These are phyloP conservation scores for Scaptomyza graminum DNA, from an alignment of 1,140 invertebrate genomes.

Conservation along the genomic window DNA sequence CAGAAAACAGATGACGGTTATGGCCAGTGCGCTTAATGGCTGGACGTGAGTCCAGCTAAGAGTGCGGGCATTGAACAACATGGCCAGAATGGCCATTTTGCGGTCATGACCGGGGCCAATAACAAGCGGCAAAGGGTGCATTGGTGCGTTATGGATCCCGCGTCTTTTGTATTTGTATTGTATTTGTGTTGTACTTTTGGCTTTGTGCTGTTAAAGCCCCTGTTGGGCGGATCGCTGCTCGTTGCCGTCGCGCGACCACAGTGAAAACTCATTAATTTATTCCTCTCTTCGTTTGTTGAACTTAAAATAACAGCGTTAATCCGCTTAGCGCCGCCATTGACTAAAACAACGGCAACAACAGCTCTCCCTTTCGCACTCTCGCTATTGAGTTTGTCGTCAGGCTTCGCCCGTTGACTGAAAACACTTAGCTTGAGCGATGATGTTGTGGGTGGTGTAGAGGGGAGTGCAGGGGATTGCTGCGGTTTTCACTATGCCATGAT, in stretches of 20 bases:
- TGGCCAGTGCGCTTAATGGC: conserved; percentile 62
- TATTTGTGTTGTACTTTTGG: conserved; percentile 61
- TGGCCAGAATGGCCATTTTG: conserved; percentile 39
- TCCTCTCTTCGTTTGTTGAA: conserved; percentile 80
- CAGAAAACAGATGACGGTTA: conserved; percentile 62
- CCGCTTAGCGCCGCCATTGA: conserved; percentile 75
- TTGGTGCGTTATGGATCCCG: conserved; percentile 17
- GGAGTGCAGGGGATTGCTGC: conserved; percentile 26
- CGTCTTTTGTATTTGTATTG: conserved; percentile 27
- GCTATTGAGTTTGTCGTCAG: conserved; percentile 10
- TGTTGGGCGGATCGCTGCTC: conserved; percentile 30
- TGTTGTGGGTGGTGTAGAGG: neutral
- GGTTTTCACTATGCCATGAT: conserved; percentile 36
- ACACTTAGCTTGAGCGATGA: neutral
- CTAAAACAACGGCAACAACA: conserved; percentile 61
- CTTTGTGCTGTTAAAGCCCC: conserved; percentile 70
- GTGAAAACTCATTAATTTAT: conserved; percentile 82
- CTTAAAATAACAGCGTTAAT: conserved; percentile 82
- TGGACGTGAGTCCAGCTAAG: conserved; percentile 35
- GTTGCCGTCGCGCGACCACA: conserved; percentile 60
- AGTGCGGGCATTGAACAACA: neutral
- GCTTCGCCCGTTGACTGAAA: conserved; percentile 14
- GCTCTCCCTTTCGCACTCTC: no score
- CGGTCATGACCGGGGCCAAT: conserved; percentile 50
- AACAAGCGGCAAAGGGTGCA: conserved; percentile 22